These are phyloP conservation scores for Corella eumyota DNA, from an alignment of 23 tunicate species.

Conservation along the genomic window DNA sequence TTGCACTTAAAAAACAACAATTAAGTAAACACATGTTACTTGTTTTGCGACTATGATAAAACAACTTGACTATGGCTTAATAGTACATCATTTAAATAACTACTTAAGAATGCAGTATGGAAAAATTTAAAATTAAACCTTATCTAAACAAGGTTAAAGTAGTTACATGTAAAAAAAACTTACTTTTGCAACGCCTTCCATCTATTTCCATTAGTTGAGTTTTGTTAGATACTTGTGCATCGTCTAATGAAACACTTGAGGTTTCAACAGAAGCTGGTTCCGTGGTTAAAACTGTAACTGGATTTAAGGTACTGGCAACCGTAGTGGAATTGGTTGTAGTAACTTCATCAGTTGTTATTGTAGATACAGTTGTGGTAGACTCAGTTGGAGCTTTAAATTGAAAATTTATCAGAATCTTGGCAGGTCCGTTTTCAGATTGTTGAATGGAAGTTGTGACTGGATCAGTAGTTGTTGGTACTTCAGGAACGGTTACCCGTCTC, in stretches of 20 bases:
- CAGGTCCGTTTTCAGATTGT: not conserved
- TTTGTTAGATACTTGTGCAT: too few relatives aligned
- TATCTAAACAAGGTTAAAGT: too few relatives aligned
- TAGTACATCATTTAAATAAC: too few relatives aligned
- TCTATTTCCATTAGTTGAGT: too few relatives aligned
- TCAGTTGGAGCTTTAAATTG: not conserved
- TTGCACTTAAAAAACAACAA: not conserved
- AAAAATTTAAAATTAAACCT: too few relatives aligned
- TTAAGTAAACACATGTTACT: not conserved
- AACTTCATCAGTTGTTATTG: conserved; percentile 3
- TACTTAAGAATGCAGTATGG: too few relatives aligned
- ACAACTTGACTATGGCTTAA: too few relatives aligned
- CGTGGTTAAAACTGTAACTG: conserved; percentile 1
- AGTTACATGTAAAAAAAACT: too few relatives aligned
- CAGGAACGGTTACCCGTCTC: not conserved
- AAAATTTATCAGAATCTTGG: not conserved
- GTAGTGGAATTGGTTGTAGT: conserved; percentile 12
- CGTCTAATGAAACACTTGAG: too few relatives aligned
- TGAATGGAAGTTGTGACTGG: not conserved
- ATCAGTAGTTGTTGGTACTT: not conserved
- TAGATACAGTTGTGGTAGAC: conserved; percentile 4
- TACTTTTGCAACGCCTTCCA: too few relatives aligned
- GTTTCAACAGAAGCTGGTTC: too few relatives aligned
- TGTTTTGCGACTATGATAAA: too few relatives aligned
- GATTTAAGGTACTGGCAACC: not conserved